Evolutionary conservation across 2,797 vertebrate genomes (phyloP).

Genomic region (Megaceryle alcyon): DNA sequence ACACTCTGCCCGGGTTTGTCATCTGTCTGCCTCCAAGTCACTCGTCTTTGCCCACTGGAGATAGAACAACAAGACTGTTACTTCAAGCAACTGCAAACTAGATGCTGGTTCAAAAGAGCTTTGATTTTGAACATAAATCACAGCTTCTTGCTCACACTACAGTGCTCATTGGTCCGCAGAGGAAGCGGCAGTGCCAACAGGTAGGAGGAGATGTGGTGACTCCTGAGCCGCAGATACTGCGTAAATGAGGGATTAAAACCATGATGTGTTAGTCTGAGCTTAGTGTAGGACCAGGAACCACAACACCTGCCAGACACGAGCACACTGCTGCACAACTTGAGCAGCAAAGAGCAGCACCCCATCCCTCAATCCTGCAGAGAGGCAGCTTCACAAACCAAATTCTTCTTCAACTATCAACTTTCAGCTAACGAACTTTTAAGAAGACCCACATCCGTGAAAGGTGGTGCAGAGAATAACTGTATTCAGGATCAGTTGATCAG

Average conservation of each 20-base stretch:
- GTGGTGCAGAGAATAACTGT: not conserved
- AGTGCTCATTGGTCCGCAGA: not conserved
- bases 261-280: not conserved
- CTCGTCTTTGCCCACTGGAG: constrained; percentile 25
- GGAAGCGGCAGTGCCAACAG: not conserved
- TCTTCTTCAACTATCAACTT: not conserved
- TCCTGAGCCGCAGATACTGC: not conserved
- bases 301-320: not conserved
- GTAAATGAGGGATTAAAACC: not conserved
- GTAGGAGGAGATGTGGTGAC: not conserved
- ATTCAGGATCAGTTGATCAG: not conserved
- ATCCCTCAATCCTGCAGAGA: not conserved
- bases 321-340: not conserved
- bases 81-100: constrained; percentile 6
- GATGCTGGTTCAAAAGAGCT: not conserved
- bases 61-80: not conserved
- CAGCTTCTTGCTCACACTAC: not conserved
- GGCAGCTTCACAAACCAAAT: not conserved
- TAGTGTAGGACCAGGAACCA: not conserved
- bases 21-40: constrained; percentile 53
- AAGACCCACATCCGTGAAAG: not conserved
- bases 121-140: constrained; percentile 10
- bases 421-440: not conserved
- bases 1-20: constrained; percentile 41
- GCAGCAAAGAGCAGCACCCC: not conserved